Evolutionary conservation across 1,140 invertebrate genomes (phyloP), one percentile per base, ranked within the genome.

Genomic region (Lepidurus apus): DNA sequence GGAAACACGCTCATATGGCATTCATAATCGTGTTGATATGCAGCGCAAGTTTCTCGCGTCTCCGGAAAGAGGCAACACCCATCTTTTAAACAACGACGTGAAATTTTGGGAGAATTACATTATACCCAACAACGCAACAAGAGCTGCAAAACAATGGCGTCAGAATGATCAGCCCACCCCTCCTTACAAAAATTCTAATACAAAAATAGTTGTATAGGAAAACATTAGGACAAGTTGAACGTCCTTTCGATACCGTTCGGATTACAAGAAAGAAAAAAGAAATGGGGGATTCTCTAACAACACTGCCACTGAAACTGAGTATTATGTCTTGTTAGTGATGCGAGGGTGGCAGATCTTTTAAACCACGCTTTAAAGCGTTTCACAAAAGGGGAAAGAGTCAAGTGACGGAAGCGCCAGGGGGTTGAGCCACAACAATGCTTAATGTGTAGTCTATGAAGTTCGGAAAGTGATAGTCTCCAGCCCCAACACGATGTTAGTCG

Each of bases 341-440:
- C 53, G 53, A 65, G 53, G 53, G 53, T 65, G 53, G 53, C 21
- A 21, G 53, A 65, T 13, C 53, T 65, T 65, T 21, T 3, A 34
- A 34, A 21, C 53, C 21, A 65, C 21, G 53, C 9, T 65, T 65
- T 21, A 34, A 65, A 65, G 53, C 53, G 8, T 65, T 65, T 17
- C 10, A 13, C 17, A 65, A 65, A n/a, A 65, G 53, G 53, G 53
- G 5, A 65, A 65, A 34, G 34, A 34, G 53, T 65, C 17, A 65
- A 65, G 53, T 65, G 53, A 65, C 53, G 21, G 53, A 65, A 65
- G 53, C 8, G 53, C 53, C 53, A 65, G 53, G 53, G 53, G 53
- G 53, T 65, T 7, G 53, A 9, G 21, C 53, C 53, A 65, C 53
- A 65, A 65, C 53, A 65, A 65, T 65, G 13, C 9, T 65, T 65